A percentile compares a stretch with the other conserved stretches of the same genome.
Conservation (phyloP, 2,113 vertebrate genomes). For the Oncorhynchus masou region DNA sequence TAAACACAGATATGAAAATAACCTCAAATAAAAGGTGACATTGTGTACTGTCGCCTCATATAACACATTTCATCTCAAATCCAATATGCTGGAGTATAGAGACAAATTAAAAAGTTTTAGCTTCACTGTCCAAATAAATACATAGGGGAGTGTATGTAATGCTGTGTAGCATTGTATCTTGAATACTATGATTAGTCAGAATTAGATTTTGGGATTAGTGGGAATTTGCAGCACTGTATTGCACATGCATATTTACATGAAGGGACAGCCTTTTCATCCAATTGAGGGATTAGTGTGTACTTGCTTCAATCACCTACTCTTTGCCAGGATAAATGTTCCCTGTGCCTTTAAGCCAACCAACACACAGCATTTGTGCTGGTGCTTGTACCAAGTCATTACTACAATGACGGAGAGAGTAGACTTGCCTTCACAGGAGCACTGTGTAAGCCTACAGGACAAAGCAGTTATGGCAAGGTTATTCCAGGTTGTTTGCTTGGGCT, state of each 20-base stretch:
- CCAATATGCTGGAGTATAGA: too few species aligned
- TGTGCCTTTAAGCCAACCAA: constrained; percentile 42
- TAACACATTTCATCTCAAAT: too few species aligned
- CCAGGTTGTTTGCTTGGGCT: constrained; percentile 32
- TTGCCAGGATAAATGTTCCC: constrained; percentile 54
- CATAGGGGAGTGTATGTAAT: background rate
- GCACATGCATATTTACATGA: constrained; percentile 1
- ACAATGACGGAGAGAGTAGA: background rate
- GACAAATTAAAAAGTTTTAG: too few species aligned
- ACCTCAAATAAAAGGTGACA: too few species aligned
- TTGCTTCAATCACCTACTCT: constrained; percentile 53
- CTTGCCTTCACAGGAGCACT: constrained; percentile 52
- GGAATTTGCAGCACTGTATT: constrained; percentile 39
- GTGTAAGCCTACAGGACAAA: constrained; percentile 52
- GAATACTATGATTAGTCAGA: constrained; percentile 15
- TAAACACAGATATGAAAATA: too few species aligned
- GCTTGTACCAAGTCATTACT: constrained; percentile 20
- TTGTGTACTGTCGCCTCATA: too few species aligned
- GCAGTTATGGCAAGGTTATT: constrained; percentile 58
- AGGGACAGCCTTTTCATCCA: constrained; percentile 58
- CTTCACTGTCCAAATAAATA: too few species aligned
- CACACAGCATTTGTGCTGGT: constrained; percentile 29
- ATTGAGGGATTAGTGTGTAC: constrained; percentile 54
- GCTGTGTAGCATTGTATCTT: background rate
- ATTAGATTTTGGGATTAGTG: constrained; percentile 50